Evolutionary conservation across 23 tunicate genomes (phyloP).

Genomic region (Halocynthia roretzi): DNA sequence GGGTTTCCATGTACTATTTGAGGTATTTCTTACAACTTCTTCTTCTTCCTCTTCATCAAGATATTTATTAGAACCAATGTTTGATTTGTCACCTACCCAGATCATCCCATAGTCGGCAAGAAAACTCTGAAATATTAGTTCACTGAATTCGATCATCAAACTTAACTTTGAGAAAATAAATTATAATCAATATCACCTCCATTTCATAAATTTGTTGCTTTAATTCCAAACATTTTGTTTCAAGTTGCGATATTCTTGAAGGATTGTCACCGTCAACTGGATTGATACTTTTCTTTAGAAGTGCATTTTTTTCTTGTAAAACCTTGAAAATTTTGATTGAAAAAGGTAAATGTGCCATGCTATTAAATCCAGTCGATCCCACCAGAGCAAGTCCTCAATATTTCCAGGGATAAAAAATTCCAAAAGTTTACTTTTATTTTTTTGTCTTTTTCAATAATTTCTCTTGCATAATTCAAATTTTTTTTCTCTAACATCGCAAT

Average conservation of each 20-base stretch:
- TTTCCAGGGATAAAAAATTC: background rate
- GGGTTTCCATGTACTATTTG: slow-evolving; percentile 20
- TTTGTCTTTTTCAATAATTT: slow-evolving; percentile 65
- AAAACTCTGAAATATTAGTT: slow-evolving; percentile 42
- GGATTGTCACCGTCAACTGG: slow-evolving; percentile 25
- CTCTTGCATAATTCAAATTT: slow-evolving; percentile 42
- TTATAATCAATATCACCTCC: slow-evolving; percentile 35
- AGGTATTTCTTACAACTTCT: background rate
- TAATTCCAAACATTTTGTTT: slow-evolving; percentile 56
- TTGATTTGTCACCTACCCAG: slow-evolving; percentile 82
- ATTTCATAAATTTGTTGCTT: slow-evolving; percentile 70
- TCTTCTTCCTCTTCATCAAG: slow-evolving; percentile 19
- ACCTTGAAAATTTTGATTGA: slow-evolving; percentile 14
- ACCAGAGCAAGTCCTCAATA: background rate
- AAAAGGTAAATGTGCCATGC: background rate
- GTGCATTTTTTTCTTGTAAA: slow-evolving; percentile 55
- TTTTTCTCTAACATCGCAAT: slow-evolving; percentile 67
- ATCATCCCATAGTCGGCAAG: slow-evolving; percentile 95
- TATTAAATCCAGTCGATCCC: background rate
- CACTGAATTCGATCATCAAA: background rate
- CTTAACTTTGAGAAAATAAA: background rate
- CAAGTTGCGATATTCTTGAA: slow-evolving; percentile 34
- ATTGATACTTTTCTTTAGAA: slow-evolving; percentile 19
- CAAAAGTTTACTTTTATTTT: slow-evolving; percentile 52
- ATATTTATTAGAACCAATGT: slow-evolving; percentile 29